These are phyloP conservation scores for Drosophila nannoptera DNA, from an alignment of 1,140 invertebrate genomes.

Conservation along the genomic window DNA sequence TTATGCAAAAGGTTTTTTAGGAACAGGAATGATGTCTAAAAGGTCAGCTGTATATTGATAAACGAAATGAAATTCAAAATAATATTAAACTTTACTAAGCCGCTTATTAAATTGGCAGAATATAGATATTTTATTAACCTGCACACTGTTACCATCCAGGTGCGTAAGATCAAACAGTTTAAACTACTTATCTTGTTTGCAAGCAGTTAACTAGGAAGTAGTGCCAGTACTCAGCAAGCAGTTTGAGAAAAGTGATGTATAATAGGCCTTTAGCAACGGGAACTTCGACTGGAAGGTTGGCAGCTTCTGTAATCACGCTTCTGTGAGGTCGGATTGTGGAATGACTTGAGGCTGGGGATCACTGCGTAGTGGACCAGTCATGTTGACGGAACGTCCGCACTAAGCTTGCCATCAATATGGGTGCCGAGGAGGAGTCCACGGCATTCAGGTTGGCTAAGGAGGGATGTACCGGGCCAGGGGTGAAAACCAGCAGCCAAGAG, in stretches of 20 bases:
- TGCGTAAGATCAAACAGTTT: too few relatives aligned
- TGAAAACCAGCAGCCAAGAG: conserved; percentile 98
- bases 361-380: conserved; percentile 84
- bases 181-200: too few relatives aligned
- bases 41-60: too few relatives aligned
- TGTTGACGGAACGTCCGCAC: conserved; percentile 92
- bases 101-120: too few relatives aligned
- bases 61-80: too few relatives aligned
- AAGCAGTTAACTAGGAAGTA: conserved; percentile 7
- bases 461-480: conserved; percentile 97
- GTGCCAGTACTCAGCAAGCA: conserved; percentile 1
- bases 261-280: background rate
- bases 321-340: conserved; percentile 92
- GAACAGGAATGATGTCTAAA: too few relatives aligned
- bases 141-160: too few relatives aligned
- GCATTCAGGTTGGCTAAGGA: conserved; percentile 94
- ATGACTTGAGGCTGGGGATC: conserved; percentile 91
- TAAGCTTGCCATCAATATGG: conserved; percentile 97
- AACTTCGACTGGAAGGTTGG: conserved; percentile 88
- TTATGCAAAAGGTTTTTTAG: too few relatives aligned
- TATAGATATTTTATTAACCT: too few relatives aligned
- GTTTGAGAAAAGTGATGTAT: background rate
- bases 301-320: conserved; percentile 96
- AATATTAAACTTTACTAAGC: too few relatives aligned
- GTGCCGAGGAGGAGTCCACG: conserved; percentile 87